Conservation (phyloP, 2,888 invertebrate genomes). For the Heterodera filipjevi region DNA sequence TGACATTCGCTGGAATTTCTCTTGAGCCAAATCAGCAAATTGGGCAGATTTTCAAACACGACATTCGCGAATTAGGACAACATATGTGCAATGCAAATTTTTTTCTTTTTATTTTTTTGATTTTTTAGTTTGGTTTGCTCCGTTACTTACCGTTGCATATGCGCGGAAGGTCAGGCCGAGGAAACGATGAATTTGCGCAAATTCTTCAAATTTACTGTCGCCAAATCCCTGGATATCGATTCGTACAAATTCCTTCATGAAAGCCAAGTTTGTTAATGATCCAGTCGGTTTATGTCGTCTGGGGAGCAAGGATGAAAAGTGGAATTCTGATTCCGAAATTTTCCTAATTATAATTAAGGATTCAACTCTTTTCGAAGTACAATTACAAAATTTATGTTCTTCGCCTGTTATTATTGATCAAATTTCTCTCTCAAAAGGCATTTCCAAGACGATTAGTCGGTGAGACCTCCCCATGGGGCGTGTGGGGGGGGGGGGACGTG, state of each 20-base stretch:
- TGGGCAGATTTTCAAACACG: constrained; percentile 94
- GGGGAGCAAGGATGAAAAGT: too few relatives aligned
- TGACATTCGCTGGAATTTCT: neutral
- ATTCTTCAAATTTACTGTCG: constrained; percentile 92
- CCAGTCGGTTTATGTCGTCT: neutral
- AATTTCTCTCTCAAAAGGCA: constrained; percentile 69
- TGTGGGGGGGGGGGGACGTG: neutral
- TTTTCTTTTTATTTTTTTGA: constrained; percentile 42
- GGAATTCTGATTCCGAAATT: too few relatives aligned
- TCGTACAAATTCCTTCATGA: constrained; percentile 84
- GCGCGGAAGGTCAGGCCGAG: constrained; percentile 48
- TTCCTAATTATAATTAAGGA: constrained; percentile 6
- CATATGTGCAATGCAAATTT: constrained; percentile 86
- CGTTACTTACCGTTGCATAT: constrained; percentile 80
- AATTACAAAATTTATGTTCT: constrained; percentile 89
- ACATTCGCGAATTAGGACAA: constrained; percentile 97
- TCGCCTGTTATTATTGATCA: constrained; percentile 90
- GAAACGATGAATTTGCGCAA: constrained; percentile 86
- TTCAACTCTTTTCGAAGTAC: constrained; percentile 70
- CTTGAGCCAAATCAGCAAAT: constrained; percentile 80
- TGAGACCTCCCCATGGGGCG: too few relatives aligned
- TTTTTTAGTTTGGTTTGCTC: constrained; percentile 84
- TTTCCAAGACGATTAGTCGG: constrained; percentile 69
- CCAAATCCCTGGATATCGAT: constrained; percentile 96
- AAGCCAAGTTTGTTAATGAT: constrained; percentile 74